Evolutionary conservation across 1,140 invertebrate genomes (phyloP), one percentile per base, ranked within the genome.

Genomic region (Nebria ingens): DNA sequence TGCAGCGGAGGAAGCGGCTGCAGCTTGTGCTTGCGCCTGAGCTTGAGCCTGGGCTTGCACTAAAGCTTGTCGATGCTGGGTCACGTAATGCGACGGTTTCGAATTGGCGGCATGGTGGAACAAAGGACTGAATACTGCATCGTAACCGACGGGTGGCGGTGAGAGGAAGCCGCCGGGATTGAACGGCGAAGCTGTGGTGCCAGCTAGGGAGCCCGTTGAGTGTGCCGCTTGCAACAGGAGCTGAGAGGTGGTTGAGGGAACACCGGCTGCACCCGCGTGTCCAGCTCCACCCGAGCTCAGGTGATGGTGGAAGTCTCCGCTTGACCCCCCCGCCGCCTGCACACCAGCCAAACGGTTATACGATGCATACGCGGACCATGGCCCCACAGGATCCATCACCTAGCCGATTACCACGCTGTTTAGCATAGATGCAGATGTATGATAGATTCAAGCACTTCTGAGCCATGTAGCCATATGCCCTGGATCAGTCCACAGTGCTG

Each of bases 321-420:
- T 74, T 62, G 78, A 68, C 62, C 78, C 76, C 65, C 40, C 75
- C 73, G n/a, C n/a, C 51, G 77, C 75, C 60, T 81, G 75, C 61
- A 81, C 78, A 58, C 77, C 75, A 21, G 71, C 66, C 68, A 86
- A 70, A 61, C 83, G 80, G 73, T 86, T 86, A 77, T 86, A 86
- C 51, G 82, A 81, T 64, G 83, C 76, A 69, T 84, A 84, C 67
- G 77, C 77, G 68, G 78, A 80, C 85, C 85, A 87, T 75, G 85
- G 82, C 75, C 83, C 83, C 72, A 84, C 83, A 67, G 85, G 84
- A 82, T 87, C 85, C 84, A 87, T 87, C 15, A 19, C 22, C 15
- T 40, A 51, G 50, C 19, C 19, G 42, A 49, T 49, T 29, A 29
- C 25, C 25, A 29, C 17, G 40, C 40, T 12, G 9, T 9, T 45